These are phyloP conservation scores for Hyposmocoma kahamanoa DNA, from an alignment of 1,140 invertebrate species.

Conservation along the genomic window DNA sequence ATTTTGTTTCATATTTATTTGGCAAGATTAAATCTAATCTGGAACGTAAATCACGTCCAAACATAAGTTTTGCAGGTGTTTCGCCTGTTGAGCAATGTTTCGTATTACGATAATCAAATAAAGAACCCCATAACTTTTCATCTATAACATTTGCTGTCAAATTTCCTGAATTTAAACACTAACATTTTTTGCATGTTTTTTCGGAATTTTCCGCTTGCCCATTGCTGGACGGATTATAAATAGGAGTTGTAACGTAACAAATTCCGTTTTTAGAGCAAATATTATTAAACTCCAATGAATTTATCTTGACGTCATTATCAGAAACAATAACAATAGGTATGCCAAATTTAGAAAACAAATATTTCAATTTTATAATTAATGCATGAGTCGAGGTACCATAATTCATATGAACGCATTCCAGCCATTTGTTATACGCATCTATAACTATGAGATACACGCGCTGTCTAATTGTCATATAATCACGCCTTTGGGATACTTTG, in stretches of 20 bases:
- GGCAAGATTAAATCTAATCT: constrained; percentile 9
- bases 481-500: background rate
- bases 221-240: constrained; percentile 4
- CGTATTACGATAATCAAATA: constrained; percentile 18
- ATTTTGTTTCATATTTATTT: background rate
- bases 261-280: constrained; percentile 2
- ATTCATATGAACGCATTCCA: constrained; percentile 6
- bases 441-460: background rate
- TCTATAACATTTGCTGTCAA: background rate
- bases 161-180: background rate
- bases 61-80: constrained; percentile 15
- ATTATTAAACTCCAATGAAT: background rate
- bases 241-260: background rate
- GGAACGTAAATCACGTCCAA: constrained; percentile 15
- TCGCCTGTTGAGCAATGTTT: constrained; percentile 11
- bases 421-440: constrained; percentile 7
- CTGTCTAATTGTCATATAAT: background rate
- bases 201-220: constrained; percentile 2
- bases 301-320: constrained; percentile 1
- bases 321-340: background rate
- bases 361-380: constrained; percentile 1
- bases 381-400: background rate
- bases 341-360: constrained; percentile 3
- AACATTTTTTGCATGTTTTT: constrained; percentile 6
- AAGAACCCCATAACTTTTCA: constrained; percentile 9